phyloP scores from a whole-genome alignment of 2,797 vertebrate genomes.

The Xiphorhynchus erythropygius region DNA sequence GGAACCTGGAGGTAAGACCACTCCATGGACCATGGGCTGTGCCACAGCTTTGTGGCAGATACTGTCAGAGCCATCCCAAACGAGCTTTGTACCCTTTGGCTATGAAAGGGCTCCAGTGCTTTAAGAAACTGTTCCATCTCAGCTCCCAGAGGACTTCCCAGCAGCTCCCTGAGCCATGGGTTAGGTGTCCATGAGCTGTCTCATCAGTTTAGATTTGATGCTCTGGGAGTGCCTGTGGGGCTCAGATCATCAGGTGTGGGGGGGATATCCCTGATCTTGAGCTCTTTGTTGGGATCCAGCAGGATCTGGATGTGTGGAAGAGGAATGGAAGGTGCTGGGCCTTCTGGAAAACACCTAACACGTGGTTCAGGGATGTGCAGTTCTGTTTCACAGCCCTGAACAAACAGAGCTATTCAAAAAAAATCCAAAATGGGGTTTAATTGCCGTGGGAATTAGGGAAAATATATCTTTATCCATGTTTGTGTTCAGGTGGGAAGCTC shows the following conservation, averaged over 20 bases:
- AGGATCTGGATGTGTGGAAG: background rate
- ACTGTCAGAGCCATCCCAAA: background rate
- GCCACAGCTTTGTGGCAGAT: background rate
- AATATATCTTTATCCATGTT: background rate
- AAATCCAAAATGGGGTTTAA: background rate
- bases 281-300: background rate
- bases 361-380: rapidly evolving
- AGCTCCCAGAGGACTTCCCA: background rate
- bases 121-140: background rate
- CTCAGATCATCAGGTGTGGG: background rate
- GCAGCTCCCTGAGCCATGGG: background rate
- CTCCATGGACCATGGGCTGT: rapidly evolving
- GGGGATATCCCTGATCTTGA: rapidly evolving
- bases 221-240: background rate
- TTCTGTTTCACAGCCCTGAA: background rate
- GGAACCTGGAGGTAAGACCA: background rate
- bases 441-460: background rate
- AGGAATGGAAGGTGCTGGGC: background rate
- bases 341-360: background rate
- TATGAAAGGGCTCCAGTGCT: background rate
- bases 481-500: background rate
- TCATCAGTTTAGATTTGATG: background rate
- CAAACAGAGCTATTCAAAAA: background rate
- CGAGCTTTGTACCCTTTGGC: background rate
- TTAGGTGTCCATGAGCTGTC: background rate